Conservation (phyloP, 2,888 invertebrate species). For the Melinaea marsaeus region DNA sequence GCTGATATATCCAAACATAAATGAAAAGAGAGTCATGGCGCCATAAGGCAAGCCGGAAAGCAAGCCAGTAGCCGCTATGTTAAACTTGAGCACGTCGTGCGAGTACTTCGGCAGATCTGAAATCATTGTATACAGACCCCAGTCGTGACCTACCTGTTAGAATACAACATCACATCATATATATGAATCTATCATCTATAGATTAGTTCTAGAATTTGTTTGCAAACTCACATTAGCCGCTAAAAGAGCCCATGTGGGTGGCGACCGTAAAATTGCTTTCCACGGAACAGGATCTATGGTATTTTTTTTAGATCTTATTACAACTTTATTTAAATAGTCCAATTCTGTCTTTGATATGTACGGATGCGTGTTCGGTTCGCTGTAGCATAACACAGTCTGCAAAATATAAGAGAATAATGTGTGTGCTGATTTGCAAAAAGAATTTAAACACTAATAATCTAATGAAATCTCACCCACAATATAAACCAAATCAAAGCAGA, state of each 20-base stretch:
- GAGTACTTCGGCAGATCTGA: slow-evolving; percentile 79
- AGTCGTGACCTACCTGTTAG: slow-evolving; percentile 73
- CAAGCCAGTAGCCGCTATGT: slow-evolving; percentile 71
- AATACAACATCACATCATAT: slow-evolving; percentile 8
- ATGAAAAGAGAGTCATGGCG: too few species aligned
- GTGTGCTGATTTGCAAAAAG: background rate
- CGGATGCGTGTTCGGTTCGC: slow-evolving; percentile 49
- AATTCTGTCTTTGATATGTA: slow-evolving; percentile 57
- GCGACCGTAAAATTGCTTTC: slow-evolving; percentile 76
- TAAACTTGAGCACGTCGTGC: slow-evolving; percentile 73
- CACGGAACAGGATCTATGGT: slow-evolving; percentile 76
- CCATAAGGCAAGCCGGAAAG: slow-evolving; percentile 76
- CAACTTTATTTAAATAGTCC: slow-evolving; percentile 61
- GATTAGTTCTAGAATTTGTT: background rate
- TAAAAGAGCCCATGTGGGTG: slow-evolving; percentile 80
- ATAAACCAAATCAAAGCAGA: slow-evolving; percentile 59
- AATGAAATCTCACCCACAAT: slow-evolving; percentile 42
- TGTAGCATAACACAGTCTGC: slow-evolving; percentile 44
- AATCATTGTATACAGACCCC: slow-evolving; percentile 79
- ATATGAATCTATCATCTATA: background rate
- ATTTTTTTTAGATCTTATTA: slow-evolving; percentile 44
- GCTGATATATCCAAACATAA: too few species aligned
- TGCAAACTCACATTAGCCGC: slow-evolving; percentile 67
- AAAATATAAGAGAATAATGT: slow-evolving; percentile 18
- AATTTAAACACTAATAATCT: background rate